These are phyloP conservation scores for Eulithis testata DNA, from an alignment of 2,888 invertebrate genomes.

Conservation along the genomic window DNA sequence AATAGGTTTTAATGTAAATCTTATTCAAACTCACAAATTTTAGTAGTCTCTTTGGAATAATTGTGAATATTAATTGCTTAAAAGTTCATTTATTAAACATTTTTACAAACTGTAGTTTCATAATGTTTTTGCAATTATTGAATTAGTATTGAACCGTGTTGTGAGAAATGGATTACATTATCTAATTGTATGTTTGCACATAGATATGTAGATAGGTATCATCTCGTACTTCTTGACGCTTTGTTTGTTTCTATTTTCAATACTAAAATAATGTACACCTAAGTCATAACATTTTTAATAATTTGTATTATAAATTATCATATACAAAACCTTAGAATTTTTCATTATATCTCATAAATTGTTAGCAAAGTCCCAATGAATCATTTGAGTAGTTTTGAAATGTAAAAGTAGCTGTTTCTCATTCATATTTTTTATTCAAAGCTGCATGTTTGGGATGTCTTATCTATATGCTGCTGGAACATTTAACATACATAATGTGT, in stretches of 20 bases:
- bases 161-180: constrained; percentile 25
- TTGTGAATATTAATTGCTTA: constrained; percentile 21
- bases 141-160: constrained; percentile 26
- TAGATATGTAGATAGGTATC: constrained; percentile 5
- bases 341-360: constrained; percentile 45
- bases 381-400: constrained; percentile 61
- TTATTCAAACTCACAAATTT: constrained; percentile 12
- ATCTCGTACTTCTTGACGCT: constrained; percentile 22
- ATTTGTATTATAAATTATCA: neutral
- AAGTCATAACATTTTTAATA: constrained; percentile 1
- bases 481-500: constrained; percentile 53
- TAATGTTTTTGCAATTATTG: constrained; percentile 20
- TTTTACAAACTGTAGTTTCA: constrained; percentile 14
- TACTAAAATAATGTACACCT: constrained; percentile 7
- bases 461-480: constrained; percentile 55
- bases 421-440: constrained; percentile 52
- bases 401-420: constrained; percentile 69
- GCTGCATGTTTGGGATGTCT: constrained; percentile 61
- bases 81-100: constrained; percentile 19
- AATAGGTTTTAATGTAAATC: constrained; percentile 12
- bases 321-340: constrained; percentile 51
- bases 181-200: constrained; percentile 22
- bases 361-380: constrained; percentile 63
- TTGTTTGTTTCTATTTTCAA: constrained; percentile 5
- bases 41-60: constrained; percentile 7